Conservation (phyloP, 2,797 vertebrate species). For the Allobates femoralis region DNA sequence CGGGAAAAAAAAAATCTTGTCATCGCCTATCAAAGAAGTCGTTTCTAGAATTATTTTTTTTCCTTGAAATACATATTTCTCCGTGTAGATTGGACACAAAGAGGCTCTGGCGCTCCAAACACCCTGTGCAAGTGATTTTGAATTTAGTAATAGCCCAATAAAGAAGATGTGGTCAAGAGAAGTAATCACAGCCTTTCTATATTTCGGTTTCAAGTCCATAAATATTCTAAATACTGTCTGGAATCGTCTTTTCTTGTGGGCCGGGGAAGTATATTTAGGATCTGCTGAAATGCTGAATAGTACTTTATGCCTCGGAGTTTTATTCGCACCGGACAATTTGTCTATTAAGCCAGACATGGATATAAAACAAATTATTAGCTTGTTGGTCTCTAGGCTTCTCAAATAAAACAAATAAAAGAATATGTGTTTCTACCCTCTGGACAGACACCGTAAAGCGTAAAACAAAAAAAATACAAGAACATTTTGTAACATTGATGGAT, state of each 20-base stretch:
- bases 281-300: conserved; percentile 54
- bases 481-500: conserved; percentile 20
- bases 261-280: conserved; percentile 51
- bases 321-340: conserved; percentile 22
- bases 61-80: conserved; percentile 31
- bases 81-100: conserved; percentile 20
- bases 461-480: conserved; percentile 30
- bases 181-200: conserved; percentile 60
- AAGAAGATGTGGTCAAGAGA: conserved; percentile 55
- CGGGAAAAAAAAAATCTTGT: conserved; percentile 17
- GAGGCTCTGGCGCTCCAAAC: conserved; percentile 33
- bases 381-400: conserved; percentile 23
- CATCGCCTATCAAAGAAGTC: conserved; percentile 31
- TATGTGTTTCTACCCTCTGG: conserved; percentile 17
- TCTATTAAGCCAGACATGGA: conserved; percentile 43
- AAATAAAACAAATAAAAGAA: conserved; percentile 45
- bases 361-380: conserved; percentile 41
- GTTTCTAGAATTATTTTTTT: conserved; percentile 13
- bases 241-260: conserved; percentile 54
- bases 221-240: conserved; percentile 60
- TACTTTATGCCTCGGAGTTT: conserved; percentile 30
- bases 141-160: conserved; percentile 58
- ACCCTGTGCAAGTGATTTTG: conserved; percentile 34
- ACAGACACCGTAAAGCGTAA: conserved; percentile 3
- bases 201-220: conserved; percentile 44